Evolutionary conservation across 2,888 invertebrate species (phyloP).

Genomic region (Troides helena): DNA sequence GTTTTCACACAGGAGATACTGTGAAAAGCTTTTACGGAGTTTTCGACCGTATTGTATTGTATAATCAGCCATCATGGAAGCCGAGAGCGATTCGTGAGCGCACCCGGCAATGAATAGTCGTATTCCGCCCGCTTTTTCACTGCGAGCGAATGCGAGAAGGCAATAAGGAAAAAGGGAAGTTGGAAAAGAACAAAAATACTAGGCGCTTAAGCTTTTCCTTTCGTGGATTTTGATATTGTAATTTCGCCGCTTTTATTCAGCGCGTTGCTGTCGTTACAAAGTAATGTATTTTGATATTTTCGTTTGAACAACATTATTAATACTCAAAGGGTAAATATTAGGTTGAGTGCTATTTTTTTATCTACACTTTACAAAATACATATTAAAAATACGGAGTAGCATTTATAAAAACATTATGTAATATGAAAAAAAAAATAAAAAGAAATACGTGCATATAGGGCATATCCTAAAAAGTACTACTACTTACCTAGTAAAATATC

Average conservation of each 20-base stretch:
- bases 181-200: conserved; percentile 49
- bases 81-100: conserved; percentile 68
- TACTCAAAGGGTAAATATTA: conserved; percentile 7
- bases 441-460: too few species aligned
- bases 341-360: too few species aligned
- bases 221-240: conserved; percentile 56
- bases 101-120: conserved; percentile 58
- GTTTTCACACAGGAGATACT: conserved; percentile 44
- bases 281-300: conserved; percentile 47
- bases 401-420: too few species aligned
- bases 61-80: conserved; percentile 80
- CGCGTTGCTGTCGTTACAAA: conserved; percentile 54
- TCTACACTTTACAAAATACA: background rate
- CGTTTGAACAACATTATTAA: conserved; percentile 25
- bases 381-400: too few species aligned
- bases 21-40: conserved; percentile 62
- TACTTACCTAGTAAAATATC: too few species aligned
- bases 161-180: conserved; percentile 36
- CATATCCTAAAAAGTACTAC: too few species aligned
- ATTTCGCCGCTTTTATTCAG: conserved; percentile 77
- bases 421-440: too few species aligned
- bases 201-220: conserved; percentile 57
- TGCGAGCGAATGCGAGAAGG: conserved; percentile 47
- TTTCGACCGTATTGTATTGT: conserved; percentile 70
- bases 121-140: conserved; percentile 61